Conservation (phyloP, 1,140 invertebrate genomes). For the Asobara japonica region DNA sequence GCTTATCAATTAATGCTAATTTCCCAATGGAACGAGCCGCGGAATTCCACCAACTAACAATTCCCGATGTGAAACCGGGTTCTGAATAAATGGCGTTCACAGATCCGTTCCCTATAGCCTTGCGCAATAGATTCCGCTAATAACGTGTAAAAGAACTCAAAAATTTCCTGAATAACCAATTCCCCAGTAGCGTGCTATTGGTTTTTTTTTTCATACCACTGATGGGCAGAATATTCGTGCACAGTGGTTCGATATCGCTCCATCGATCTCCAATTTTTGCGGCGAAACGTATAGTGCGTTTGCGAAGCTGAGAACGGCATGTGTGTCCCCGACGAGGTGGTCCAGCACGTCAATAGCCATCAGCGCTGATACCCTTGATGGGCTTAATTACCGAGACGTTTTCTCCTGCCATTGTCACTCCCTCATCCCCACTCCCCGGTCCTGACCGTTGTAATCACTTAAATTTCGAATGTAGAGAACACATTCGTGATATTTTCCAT, state of each 20-base stretch:
- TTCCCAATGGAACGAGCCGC: not conserved
- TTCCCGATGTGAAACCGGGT: constrained; percentile 31
- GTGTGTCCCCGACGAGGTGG: constrained; percentile 43
- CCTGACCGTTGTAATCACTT: too few relatives aligned
- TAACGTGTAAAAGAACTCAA: not conserved
- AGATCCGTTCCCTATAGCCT: not conserved
- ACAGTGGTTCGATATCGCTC: constrained; percentile 14
- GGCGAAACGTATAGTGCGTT: constrained; percentile 23
- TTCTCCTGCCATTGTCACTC: not conserved
- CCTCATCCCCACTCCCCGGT: not conserved
- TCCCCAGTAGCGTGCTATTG: too few relatives aligned
- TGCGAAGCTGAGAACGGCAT: constrained; percentile 35
- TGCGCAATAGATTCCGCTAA: constrained; percentile 2
- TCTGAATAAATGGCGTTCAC: constrained; percentile 21
- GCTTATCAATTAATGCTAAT: constrained; percentile 9
- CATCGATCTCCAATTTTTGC: constrained; percentile 38
- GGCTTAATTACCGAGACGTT: constrained; percentile 36
- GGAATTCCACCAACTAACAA: not conserved
- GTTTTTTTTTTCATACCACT: not conserved
- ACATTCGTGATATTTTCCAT: too few relatives aligned
- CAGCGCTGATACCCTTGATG: constrained; percentile 32
- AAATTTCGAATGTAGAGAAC: too few relatives aligned
- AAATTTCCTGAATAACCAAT: not conserved
- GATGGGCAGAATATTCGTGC: constrained; percentile 1
- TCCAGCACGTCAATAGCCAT: constrained; percentile 28